Base-by-base conservation (phyloP, 1,140 invertebrate genomes). In the Zelostemma sp. region DNA sequence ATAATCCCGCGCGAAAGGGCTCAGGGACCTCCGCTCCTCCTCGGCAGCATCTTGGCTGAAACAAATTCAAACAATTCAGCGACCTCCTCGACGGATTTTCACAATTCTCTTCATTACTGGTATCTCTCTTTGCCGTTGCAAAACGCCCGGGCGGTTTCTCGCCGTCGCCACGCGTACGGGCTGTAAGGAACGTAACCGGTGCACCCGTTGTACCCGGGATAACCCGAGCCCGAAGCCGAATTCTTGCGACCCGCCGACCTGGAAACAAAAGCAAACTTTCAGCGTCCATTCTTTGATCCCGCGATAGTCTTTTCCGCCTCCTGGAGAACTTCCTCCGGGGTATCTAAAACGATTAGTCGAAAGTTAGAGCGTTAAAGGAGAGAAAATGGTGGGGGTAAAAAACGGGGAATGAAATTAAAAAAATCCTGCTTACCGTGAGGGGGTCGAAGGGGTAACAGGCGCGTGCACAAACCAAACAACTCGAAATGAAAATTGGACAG, bases 381-480 rank as follows among this genome's bases (percentile, higher is more conserved):
- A 16, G 28, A 54, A 58, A 8, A 43, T 14, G 25, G 40, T 3
- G 16, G 15, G 40, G 14, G 40, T 12, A 17, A 16, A 43, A 43
- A 6, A 28, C 25, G 8, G 25, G 3, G 25, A 80, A 82, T 80
- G 83, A 80, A 84, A 85, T 84, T 79, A 85, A 85, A 78, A 81
- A 72, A 85, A 83, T 86, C n/a, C n/a, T n/a, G 83, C 84, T 86
- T 86, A 86, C 84, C 84, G 82, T 86, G 72, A 85, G 74, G 77
- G 84, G 81, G 78, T 85, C 84, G 83, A 81, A 84, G 74, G 84
- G 82, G 81, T 85, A 83, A 85, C 84, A 85, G 83, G 82, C 81
- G 79, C 83, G 83, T 86, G 83, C 83, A 86, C 83, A 86, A 86
- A 84, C 84, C 83, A 85, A 86, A 86, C 80, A 85, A 85, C 84